phyloP scores from a whole-genome alignment of 2,888 invertebrate species.

The Eueremaeus valkanovi region DNA sequence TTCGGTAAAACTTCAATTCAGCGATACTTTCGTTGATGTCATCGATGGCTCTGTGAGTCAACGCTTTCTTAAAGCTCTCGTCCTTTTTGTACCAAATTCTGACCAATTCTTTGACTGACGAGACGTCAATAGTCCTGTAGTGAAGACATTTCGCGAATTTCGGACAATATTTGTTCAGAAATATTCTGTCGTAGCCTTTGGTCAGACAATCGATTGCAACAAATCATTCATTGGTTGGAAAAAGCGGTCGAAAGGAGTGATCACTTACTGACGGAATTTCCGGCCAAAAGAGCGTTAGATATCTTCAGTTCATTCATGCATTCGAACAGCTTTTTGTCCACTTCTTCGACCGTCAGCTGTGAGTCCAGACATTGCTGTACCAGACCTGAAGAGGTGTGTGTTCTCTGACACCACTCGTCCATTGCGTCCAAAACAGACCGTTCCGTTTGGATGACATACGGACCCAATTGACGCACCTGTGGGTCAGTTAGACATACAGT shows the following conservation, averaged over 20 bases:
- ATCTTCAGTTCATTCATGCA: constrained; percentile 33
- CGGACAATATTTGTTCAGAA: constrained; percentile 79
- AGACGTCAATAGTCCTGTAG: constrained; percentile 89
- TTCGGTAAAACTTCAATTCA: constrained; percentile 75
- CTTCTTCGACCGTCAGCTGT: constrained; percentile 40
- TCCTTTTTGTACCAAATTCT: constrained; percentile 64
- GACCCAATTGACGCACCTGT: constrained; percentile 39
- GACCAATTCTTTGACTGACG: constrained; percentile 70
- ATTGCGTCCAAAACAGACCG: constrained; percentile 67
- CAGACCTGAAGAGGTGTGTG: constrained; percentile 61
- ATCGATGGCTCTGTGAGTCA: constrained; percentile 60
- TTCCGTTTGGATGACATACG: constrained; percentile 40
- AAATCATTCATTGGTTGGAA: not conserved
- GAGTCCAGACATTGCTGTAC: constrained; percentile 39
- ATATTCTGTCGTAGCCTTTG: constrained; percentile 76
- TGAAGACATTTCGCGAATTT: constrained; percentile 71
- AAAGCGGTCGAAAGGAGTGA: not conserved
- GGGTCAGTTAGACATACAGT: not conserved
- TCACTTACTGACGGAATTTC: constrained; percentile 63
- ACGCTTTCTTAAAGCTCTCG: constrained; percentile 59
- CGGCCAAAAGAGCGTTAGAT: constrained; percentile 60
- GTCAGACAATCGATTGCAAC: constrained; percentile 40
- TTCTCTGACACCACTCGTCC: constrained; percentile 75
- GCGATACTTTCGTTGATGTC: constrained; percentile 73
- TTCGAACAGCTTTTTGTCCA: constrained; percentile 35